phyloP scores from a whole-genome alignment of 2,888 invertebrate genomes.

The Acanthococcus lagerstroemiae region DNA sequence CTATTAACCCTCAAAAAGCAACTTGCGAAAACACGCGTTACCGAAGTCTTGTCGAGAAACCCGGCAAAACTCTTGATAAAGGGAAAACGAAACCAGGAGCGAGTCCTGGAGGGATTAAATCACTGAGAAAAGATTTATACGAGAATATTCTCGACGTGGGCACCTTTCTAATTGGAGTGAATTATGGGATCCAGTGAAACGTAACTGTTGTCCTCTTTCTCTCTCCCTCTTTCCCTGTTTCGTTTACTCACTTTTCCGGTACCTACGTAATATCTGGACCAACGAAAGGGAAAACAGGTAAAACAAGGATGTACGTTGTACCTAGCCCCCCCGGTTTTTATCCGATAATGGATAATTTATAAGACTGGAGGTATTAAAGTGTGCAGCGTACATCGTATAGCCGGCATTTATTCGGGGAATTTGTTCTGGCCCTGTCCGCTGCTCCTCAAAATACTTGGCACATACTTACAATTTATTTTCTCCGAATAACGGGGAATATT shows the following conservation, averaged over 20 bases:
- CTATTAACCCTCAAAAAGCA: neutral
- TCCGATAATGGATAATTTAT: neutral
- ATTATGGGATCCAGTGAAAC: slow-evolving; percentile 1
- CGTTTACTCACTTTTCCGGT: too few species aligned
- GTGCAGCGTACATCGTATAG: too few species aligned
- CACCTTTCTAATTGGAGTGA: slow-evolving; percentile 14
- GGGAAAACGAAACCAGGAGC: neutral
- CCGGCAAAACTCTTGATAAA: slow-evolving; percentile 4
- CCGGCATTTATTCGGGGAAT: too few species aligned
- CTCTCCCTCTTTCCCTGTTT: too few species aligned
- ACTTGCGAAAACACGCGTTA: too few species aligned
- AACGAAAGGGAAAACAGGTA: neutral
- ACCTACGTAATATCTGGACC: neutral
- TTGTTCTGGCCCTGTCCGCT: too few species aligned
- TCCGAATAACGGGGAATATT: too few species aligned
- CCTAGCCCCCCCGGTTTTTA: neutral
- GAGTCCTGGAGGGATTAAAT: slow-evolving; percentile 4
- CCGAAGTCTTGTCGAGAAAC: neutral
- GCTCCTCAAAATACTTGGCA: too few species aligned
- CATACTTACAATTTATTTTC: too few species aligned
- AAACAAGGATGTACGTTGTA: neutral
- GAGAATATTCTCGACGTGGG: slow-evolving; percentile 14
- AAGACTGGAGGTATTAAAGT: too few species aligned
- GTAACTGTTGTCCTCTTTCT: too few species aligned
- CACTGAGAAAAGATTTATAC: slow-evolving; percentile 17